phyloP scores from a whole-genome alignment of 2,888 invertebrate species.

The Andrena praecox region DNA sequence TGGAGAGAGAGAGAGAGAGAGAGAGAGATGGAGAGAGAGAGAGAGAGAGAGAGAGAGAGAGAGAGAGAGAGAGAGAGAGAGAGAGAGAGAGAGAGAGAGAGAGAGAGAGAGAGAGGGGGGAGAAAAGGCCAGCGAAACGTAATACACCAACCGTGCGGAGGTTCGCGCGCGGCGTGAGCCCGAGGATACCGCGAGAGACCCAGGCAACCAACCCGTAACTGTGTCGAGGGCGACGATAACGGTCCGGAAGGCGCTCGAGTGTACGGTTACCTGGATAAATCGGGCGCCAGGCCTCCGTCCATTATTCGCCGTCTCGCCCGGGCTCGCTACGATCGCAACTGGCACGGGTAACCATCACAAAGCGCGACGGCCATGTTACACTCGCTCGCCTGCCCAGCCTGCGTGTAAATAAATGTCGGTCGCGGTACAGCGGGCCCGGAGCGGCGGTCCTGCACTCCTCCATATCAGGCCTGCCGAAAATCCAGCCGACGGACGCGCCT shows the following conservation, averaged over 20 bases:
- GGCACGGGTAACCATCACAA: constrained; percentile 78
- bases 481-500: constrained; percentile 4
- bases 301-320: constrained; percentile 69
- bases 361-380: constrained; percentile 83
- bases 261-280: constrained; percentile 77
- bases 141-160: constrained; percentile 39
- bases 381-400: constrained; percentile 49
- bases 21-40: neutral
- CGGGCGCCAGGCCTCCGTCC: constrained; percentile 73
- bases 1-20: neutral
- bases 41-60: neutral
- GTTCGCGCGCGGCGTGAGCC: constrained; percentile 5
- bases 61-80: neutral
- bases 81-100: neutral
- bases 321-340: constrained; percentile 69
- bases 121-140: neutral
- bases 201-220: neutral
- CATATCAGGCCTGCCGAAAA: constrained; percentile 10
- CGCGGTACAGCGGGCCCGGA: constrained; percentile 20
- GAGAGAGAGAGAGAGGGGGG: neutral
- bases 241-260: constrained; percentile 16
- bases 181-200: constrained; percentile 13
- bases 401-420: constrained; percentile 58
- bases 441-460: constrained; percentile 25
- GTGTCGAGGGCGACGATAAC: constrained; percentile 4